Percentiles rank a stretch among this genome's conserved stretches.
Conservation (phyloP, 2,888 invertebrate species). For the Anticlea derivata region DNA sequence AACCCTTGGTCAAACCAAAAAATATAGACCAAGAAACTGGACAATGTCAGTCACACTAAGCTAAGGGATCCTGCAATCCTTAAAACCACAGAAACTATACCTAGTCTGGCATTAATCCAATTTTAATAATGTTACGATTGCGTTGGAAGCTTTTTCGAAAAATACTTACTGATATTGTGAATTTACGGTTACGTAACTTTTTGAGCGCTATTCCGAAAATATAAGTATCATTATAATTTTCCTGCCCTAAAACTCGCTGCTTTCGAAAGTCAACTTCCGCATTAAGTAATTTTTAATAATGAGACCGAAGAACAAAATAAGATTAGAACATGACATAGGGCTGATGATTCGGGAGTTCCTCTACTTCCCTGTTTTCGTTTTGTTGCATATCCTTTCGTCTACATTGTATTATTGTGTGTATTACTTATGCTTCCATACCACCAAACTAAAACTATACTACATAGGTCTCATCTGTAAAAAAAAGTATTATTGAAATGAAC, state of each 20-base stretch:
- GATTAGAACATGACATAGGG: too few relatives aligned
- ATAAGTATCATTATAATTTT: slow-evolving; percentile 20
- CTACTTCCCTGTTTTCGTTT: too few relatives aligned
- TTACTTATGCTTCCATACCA: too few relatives aligned
- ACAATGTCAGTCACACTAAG: slow-evolving; percentile 3
- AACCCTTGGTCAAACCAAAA: slow-evolving; percentile 35
- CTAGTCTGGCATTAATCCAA: slow-evolving; percentile 49
- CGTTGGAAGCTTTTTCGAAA: slow-evolving; percentile 25
- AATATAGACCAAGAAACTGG: slow-evolving; percentile 7
- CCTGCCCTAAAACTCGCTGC: slow-evolving; percentile 20
- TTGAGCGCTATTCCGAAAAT: slow-evolving; percentile 22
- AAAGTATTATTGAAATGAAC: neutral
- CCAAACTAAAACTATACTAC: too few relatives aligned
- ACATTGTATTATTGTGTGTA: too few relatives aligned
- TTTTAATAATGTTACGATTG: slow-evolving; percentile 32
- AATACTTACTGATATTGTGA: slow-evolving; percentile 14
- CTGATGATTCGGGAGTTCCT: too few relatives aligned
- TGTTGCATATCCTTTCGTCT: too few relatives aligned
- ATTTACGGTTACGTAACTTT: slow-evolving; percentile 22
- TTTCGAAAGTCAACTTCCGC: slow-evolving; percentile 27
- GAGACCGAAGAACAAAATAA: too few relatives aligned
- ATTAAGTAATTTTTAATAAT: too few relatives aligned
- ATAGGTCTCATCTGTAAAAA: too few relatives aligned
- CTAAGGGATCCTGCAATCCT: slow-evolving; percentile 13
- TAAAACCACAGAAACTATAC: neutral